Percentiles rank a stretch among this genome's conserved stretches.
phyloP scores from a whole-genome alignment of 2,797 vertebrate genomes.

The Urophycis tenuis region DNA sequence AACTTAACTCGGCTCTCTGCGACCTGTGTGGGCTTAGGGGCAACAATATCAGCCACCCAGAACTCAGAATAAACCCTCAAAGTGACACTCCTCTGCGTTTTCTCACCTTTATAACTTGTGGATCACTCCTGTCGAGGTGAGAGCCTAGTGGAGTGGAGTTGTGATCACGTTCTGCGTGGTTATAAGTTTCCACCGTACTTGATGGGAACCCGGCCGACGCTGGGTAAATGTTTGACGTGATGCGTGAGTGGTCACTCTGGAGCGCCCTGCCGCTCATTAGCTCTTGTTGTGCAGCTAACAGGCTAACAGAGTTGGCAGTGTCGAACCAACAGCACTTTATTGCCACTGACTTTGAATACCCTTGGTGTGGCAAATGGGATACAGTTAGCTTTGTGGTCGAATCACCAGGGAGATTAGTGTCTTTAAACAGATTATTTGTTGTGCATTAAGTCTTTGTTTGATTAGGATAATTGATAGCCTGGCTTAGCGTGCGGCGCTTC shows the following conservation, averaged over 20 bases:
- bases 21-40: background rate
- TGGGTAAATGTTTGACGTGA: background rate
- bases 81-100: background rate
- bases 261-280: background rate
- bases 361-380: slow-evolving; percentile 29
- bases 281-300: background rate
- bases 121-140: background rate
- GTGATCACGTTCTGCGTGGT: background rate
- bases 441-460: slow-evolving; percentile 58
- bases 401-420: slow-evolving; percentile 33
- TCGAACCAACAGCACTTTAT: background rate
- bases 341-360: slow-evolving; percentile 34
- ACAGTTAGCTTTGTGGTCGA: slow-evolving; percentile 32
- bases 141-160: slow-evolving; percentile 13
- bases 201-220: background rate
- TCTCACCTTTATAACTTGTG: background rate
- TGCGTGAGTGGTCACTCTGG: too few species aligned
- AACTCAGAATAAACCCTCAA: background rate
- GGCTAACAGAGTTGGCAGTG: background rate
- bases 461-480: slow-evolving; percentile 67
- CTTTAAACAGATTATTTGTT: slow-evolving; percentile 56
- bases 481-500: slow-evolving; percentile 39
- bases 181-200: background rate
- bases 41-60: background rate
- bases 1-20: background rate